Conservation (phyloP, 53 echinoderm and acorn worm genomes). For the Temnopleurus reevesii region DNA sequence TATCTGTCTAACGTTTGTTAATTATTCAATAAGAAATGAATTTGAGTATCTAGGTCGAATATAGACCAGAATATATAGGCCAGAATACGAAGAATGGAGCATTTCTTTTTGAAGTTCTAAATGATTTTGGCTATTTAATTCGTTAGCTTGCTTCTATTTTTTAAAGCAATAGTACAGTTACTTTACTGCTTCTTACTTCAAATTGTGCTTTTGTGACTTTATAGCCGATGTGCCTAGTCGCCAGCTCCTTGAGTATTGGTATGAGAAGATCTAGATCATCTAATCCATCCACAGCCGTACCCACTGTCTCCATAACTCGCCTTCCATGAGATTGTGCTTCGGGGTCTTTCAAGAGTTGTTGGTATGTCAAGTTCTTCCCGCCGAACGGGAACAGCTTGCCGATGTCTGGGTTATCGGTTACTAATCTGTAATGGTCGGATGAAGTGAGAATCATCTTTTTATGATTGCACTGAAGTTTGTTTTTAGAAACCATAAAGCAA, state of each 20-base stretch:
- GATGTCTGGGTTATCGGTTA: slow-evolving; percentile 46
- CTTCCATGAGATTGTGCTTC: slow-evolving; percentile 58
- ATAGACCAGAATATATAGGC: too few relatives aligned
- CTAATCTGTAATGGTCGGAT: slow-evolving; percentile 51
- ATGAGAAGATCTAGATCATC: slow-evolving; percentile 63
- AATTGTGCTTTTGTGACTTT: slow-evolving; percentile 19
- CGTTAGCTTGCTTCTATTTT: too few relatives aligned
- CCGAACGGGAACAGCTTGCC: slow-evolving; percentile 62
- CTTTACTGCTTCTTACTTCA: neutral
- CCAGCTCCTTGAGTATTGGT: slow-evolving; percentile 59
- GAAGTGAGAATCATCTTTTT: too few relatives aligned
- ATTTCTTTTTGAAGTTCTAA: too few relatives aligned
- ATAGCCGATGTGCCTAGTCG: slow-evolving; percentile 49
- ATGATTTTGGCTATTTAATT: too few relatives aligned
- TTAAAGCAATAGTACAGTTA: too few relatives aligned
- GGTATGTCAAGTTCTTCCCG: slow-evolving; percentile 32
- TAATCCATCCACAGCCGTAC: slow-evolving; percentile 59
- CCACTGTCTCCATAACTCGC: slow-evolving; percentile 68
- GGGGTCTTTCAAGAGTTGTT: slow-evolving; percentile 39
- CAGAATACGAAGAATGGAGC: too few relatives aligned
- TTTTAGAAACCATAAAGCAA: too few relatives aligned
- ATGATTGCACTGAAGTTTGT: too few relatives aligned
- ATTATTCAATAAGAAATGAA: too few relatives aligned
- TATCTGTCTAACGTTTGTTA: too few relatives aligned
- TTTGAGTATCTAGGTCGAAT: too few relatives aligned